Percentiles rank a stretch among this genome's conserved stretches.
Evolutionary conservation across 1,140 invertebrate genomes (phyloP).

Genomic region (Drosophila murphyi): DNA sequence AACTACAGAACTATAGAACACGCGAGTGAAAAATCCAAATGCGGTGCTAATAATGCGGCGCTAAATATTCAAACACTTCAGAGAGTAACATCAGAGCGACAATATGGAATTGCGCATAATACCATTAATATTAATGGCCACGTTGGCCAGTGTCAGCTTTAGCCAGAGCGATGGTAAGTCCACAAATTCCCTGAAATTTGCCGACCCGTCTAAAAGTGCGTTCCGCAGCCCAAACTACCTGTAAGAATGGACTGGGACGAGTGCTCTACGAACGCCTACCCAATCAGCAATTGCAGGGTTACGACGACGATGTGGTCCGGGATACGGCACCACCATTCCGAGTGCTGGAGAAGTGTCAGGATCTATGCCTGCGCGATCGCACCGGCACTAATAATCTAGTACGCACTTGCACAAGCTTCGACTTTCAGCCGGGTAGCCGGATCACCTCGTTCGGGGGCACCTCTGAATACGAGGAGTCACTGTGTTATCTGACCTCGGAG

Average conservation of each 20-base stretch:
- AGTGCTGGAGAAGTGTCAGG: conserved; percentile 94
- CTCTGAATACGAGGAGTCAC: conserved; percentile 94
- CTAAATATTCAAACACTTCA: conserved; percentile 9
- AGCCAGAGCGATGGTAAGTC: conserved; percentile 59
- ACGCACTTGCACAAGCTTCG: conserved; percentile 93
- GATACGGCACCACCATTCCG: conserved; percentile 93
- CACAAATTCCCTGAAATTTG: neutral
- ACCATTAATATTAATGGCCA: conserved; percentile 18
- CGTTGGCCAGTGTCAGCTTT: conserved; percentile 49
- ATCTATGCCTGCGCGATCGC: conserved; percentile 92
- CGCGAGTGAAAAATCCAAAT: conserved; percentile 46
- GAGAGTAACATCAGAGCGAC: conserved; percentile 16
- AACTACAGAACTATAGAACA: conserved; percentile 25
- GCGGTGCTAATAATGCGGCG: conserved; percentile 59
- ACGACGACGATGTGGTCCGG: conserved; percentile 94
- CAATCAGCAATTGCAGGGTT: conserved; percentile 94
- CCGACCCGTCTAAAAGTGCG: neutral
- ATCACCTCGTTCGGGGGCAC: conserved; percentile 92
- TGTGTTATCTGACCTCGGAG: conserved; percentile 94
- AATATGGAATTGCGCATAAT: conserved; percentile 51
- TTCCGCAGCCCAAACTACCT: conserved; percentile 90
- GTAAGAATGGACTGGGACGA: conserved; percentile 93
- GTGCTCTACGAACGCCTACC: conserved; percentile 94
- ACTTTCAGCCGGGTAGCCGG: conserved; percentile 94
- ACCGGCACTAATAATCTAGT: conserved; percentile 92